Evolutionary conservation across 2,113 vertebrate genomes (phyloP).

Genomic region (Climacteris rufus): DNA sequence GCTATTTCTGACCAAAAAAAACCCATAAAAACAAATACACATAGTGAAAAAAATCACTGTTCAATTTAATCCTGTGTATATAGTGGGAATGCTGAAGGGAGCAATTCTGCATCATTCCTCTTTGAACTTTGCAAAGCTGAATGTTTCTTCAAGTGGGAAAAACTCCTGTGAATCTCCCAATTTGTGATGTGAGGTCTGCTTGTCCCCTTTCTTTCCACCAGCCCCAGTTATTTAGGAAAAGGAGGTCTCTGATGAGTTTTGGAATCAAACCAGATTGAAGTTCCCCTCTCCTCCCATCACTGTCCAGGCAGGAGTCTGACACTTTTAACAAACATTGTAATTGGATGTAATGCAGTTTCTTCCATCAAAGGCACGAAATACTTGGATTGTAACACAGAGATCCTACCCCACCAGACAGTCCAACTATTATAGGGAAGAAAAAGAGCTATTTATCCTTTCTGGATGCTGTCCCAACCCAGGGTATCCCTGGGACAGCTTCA

Average conservation of each 20-base stretch:
- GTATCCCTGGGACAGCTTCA: neutral
- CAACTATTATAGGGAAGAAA: accelerated
- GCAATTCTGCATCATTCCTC: neutral
- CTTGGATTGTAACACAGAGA: neutral
- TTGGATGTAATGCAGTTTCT: neutral
- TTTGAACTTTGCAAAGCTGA: neutral
- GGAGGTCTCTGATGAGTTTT: neutral
- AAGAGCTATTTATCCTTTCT: neutral
- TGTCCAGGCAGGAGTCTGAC: neutral
- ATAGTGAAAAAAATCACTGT: neutral
- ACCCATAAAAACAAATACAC: too few relatives aligned
- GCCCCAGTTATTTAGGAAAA: neutral
- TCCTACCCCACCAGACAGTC: neutral
- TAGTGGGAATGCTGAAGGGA: neutral
- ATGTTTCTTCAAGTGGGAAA: neutral
- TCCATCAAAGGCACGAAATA: neutral
- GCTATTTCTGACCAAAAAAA: neutral
- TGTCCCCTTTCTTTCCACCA: neutral
- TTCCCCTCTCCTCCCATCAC: neutral
- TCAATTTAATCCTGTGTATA: neutral
- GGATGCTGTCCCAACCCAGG: neutral
- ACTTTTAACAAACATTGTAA: neutral
- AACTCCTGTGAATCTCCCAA: neutral
- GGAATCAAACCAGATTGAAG: neutral
- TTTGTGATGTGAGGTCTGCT: neutral